A percentile compares a stretch with the other conserved stretches of the same genome.
Evolutionary conservation across 2,113 vertebrate species (phyloP).

Genomic region (Brienomyrus longianalis): DNA sequence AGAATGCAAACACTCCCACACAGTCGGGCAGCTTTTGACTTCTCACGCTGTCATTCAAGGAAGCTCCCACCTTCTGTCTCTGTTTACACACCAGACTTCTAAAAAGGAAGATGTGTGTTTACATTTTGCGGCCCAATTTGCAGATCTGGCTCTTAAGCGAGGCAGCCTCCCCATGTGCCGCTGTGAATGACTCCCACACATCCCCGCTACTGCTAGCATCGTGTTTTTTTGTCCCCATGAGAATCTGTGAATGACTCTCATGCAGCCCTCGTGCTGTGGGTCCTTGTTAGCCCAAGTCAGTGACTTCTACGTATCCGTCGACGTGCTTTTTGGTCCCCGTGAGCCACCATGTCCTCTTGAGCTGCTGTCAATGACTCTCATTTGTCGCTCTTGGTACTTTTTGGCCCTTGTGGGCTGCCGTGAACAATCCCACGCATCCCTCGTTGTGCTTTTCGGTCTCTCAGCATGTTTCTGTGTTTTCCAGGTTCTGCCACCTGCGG

Average conservation of each 20-base stretch:
- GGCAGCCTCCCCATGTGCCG: background rate
- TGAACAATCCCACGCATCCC: background rate
- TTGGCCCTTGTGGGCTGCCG: background rate
- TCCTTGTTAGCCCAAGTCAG: background rate
- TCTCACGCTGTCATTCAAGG: background rate
- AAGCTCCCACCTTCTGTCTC: background rate
- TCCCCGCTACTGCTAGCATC: background rate
- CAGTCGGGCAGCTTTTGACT: background rate
- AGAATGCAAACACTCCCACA: background rate
- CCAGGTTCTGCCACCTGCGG: conserved; percentile 84
- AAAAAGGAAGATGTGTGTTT: background rate
- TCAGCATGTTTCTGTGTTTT: conserved; percentile 3
- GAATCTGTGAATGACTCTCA: background rate
- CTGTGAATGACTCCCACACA: background rate
- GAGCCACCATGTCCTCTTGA: background rate
- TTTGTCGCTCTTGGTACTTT: background rate
- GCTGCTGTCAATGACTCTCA: background rate
- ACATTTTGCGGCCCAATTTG: background rate
- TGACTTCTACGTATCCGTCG: background rate
- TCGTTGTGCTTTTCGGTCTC: background rate
- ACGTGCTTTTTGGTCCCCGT: background rate
- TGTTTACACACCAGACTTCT: background rate
- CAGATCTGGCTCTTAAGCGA: background rate
- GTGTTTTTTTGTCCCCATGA: background rate
- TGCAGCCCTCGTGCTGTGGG: background rate